A percentile compares a stretch with the other conserved stretches of the same genome.
Evolutionary conservation across 2,797 vertebrate species (phyloP).

Genomic region (Takifugu rubripes): DNA sequence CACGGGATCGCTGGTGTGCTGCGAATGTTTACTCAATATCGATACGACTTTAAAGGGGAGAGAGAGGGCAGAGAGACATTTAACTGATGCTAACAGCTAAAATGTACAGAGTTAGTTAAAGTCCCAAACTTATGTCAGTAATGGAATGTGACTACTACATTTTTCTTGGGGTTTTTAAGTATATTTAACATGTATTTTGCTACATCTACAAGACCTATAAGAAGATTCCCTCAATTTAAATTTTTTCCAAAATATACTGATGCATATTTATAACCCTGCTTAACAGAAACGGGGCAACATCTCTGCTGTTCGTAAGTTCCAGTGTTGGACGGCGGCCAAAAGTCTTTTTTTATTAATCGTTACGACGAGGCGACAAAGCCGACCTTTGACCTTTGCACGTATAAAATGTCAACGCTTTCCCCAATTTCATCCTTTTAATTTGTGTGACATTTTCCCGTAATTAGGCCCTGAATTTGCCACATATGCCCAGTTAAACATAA

Average conservation of each 20-base stretch:
- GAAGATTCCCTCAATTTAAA: no score
- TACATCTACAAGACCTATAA: no score
- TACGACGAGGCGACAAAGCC: background rate
- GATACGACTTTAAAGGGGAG: conserved; percentile 4
- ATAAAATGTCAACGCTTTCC: background rate
- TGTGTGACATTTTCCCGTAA: background rate
- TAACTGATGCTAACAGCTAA: no score
- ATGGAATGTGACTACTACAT: background rate
- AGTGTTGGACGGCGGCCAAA: background rate
- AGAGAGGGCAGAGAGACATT: no score
- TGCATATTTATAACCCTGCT: background rate
- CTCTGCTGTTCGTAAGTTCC: no score
- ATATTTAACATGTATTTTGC: no score
- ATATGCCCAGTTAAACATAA: no score
- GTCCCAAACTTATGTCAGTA: no score
- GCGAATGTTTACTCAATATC: conserved; percentile 25
- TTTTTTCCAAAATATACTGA: no score
- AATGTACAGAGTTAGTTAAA: no score
- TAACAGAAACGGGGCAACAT: no score
- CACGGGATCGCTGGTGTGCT: conserved; percentile 6
- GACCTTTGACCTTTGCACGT: background rate
- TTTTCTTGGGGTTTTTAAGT: conserved; percentile 2
- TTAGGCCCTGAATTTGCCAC: background rate
- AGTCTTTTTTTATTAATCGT: no score
- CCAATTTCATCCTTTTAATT: background rate